Base-by-base conservation (phyloP, 2,113 vertebrate genomes). In the Hypanus sabinus region DNA sequence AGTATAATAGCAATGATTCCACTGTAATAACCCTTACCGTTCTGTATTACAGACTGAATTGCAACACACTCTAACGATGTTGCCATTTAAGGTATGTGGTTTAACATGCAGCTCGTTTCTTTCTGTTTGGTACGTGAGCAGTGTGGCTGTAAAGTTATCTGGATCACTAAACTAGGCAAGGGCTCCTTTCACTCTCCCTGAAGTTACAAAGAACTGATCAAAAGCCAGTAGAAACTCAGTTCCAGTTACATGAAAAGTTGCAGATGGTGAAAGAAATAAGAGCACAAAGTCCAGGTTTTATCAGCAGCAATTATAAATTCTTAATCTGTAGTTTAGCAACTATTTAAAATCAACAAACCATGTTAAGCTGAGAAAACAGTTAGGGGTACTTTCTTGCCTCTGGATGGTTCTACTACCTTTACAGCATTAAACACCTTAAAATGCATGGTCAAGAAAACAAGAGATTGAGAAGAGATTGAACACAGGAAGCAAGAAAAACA, bases 221-320 rank as follows among this genome's bases (percentile, higher is more conserved):
- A 87, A 87, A 60, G 68, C 62, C 62, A 91, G 33, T n/a, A 91
- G 33, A 65, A 91, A 68, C 68, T 20, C 33, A 70, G 18, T 91
- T 91, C n/a, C 8, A 70, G 62, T 68, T 62, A n/a, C 38, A 36
- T 70, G 62, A 38, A 20, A 68, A 10, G 18, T 33, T 11, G 62
- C 0, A 14, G n/a, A 33, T 79, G 38, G 22, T 68, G 57, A 70
- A 20, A 70, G n/a, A 91, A 71, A 91, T 38, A n/a, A 70, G 18
- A 91, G 88, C 68, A 91, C 65, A 91, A 91, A 70, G 62, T 68
- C 14, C n/a, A 55, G 30, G n/a, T 22, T 91, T 57, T 91, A 68
- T 91, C 60, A 91, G 62, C 87, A 91, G 87, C 62, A 91, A 91
- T 91, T 33, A 36, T 68, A 91, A 14, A 91, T 91, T 33, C 5